Evolutionary conservation across 1,140 invertebrate genomes (phyloP), one percentile per base, ranked within the genome.

Genomic region (Hypsibius dujardini): DNA sequence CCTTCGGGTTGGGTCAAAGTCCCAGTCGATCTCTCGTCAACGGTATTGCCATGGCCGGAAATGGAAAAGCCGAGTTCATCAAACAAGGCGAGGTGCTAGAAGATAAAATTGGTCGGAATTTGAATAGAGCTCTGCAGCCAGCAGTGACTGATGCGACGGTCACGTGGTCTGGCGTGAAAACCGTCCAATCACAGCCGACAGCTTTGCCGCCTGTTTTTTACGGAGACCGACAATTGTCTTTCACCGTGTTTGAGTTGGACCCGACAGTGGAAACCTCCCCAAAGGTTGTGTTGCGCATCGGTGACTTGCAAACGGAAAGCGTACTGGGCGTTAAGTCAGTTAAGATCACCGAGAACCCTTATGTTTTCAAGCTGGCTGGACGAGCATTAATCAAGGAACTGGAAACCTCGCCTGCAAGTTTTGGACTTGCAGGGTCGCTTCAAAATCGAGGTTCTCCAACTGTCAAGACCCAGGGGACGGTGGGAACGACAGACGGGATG

Each of bases 71-170:
- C 1, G 76, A 76, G 40, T 79, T 80, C 73, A 77, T 78, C 1
- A 76, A 76, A n/a, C 74, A 76, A 56, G 76, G 76, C 47, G 79
- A 79, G 59, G 73, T 73, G 47, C 71, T 79, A 7, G 75, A 79
- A 47, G 74, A 75, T 1, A 80, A 79, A 72, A 78, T 80, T 60
- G 56, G 76, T 40, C 72, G 74, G 70, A 74, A 75, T 71, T 73
- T 80, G 59, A 80, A 79, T 71, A 75, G 77, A 75, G 78, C 78
- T 42, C 74, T 80, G 70, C 79, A 80, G 70, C 77, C 78, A 46
- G 75, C 73, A 7, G 71, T 79, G 2, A 78, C 75, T 28, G 73
- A 79, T 75, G 70, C 76, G 1, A 59, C 46, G 2, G 47, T 78
- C 0, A 71, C 70, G 1, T 77, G 74, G 73, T 70, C 74, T 15